A percentile compares a stretch with the other conserved stretches of the same genome.
Evolutionary conservation across 2,888 invertebrate genomes (phyloP).

Genomic region (Chaitophorus viminalis): DNA sequence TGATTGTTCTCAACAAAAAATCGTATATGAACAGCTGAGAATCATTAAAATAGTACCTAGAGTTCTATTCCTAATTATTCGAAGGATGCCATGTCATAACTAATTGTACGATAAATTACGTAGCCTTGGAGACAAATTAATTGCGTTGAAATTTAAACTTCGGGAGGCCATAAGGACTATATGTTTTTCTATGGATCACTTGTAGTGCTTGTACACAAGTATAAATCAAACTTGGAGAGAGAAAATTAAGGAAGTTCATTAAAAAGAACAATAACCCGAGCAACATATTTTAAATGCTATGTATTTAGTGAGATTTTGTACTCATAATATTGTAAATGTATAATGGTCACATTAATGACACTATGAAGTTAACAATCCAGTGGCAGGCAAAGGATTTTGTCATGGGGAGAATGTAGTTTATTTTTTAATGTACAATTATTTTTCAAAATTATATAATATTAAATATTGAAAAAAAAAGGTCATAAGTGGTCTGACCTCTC

Average conservation of each 20-base stretch:
- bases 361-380: neutral
- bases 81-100: conserved; percentile 21
- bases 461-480: no score
- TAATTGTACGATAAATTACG: conserved; percentile 22
- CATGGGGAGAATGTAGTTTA: no score
- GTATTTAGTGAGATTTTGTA: neutral
- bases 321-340: neutral
- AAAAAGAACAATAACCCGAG: conserved; percentile 5
- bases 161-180: neutral
- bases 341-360: neutral
- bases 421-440: no score
- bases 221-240: neutral
- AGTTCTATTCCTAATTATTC: neutral
- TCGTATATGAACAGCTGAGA: neutral
- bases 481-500: no score
- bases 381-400: no score
- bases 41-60: conserved; percentile 22
- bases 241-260: neutral
- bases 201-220: neutral
- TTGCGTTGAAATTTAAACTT: conserved; percentile 10
- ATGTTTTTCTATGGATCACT: conserved; percentile 24
- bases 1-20: conserved; percentile 5
- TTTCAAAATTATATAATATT: no score
- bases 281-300: neutral
- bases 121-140: conserved; percentile 35